phyloP scores from a whole-genome alignment of 2,888 invertebrate genomes.

The Calephelis perditalis region DNA sequence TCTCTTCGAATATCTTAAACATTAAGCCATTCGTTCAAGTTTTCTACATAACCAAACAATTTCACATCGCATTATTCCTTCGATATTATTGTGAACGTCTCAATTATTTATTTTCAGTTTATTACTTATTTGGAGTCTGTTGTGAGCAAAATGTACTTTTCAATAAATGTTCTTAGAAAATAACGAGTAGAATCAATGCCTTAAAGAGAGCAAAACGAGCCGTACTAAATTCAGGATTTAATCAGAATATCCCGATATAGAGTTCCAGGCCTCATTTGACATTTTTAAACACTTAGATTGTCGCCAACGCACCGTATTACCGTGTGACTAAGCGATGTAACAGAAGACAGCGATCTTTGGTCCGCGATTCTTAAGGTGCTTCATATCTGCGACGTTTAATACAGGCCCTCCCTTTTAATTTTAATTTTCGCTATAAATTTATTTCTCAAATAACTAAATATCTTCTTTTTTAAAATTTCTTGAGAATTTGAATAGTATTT shows the following conservation, averaged over 20 bases:
- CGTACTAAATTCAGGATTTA: constrained; percentile 10
- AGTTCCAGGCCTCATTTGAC: constrained; percentile 11
- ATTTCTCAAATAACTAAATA: too few species aligned
- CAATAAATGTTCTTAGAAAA: too few species aligned
- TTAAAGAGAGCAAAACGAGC: neutral
- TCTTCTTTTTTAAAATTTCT: too few species aligned
- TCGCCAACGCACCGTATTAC: constrained; percentile 17
- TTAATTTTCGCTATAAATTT: too few species aligned
- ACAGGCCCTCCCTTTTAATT: neutral
- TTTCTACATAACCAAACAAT: too few species aligned
- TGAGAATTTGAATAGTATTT: neutral
- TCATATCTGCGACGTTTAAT: constrained; percentile 11
- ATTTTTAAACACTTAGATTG: constrained; percentile 13
- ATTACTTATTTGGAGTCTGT: too few species aligned
- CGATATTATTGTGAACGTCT: too few species aligned
- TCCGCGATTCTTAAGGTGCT: neutral
- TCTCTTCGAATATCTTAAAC: too few species aligned
- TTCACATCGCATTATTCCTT: too few species aligned
- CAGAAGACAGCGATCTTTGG: constrained; percentile 16
- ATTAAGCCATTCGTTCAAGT: too few species aligned
- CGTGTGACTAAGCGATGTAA: constrained; percentile 17
- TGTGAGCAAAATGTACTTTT: too few species aligned
- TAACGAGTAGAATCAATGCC: neutral
- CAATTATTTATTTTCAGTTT: too few species aligned
- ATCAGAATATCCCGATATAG: constrained; percentile 14